Conservation (phyloP, 2,797 vertebrate species). For the Eulemur rubriventer region DNA sequence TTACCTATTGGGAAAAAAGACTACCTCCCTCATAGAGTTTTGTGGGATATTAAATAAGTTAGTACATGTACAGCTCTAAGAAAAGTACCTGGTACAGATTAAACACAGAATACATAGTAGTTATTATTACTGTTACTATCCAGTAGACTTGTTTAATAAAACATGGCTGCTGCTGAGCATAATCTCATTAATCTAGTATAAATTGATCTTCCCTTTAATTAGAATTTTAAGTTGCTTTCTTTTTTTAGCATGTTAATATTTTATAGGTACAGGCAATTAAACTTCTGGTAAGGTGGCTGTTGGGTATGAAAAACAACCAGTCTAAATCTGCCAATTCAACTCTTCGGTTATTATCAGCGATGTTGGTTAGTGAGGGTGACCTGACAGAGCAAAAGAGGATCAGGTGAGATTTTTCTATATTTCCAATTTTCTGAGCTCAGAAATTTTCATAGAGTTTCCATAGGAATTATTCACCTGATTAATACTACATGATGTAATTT, state of each 20-base stretch:
- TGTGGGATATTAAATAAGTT: conserved; percentile 29
- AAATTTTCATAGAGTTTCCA: not conserved
- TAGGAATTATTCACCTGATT: conserved; percentile 20
- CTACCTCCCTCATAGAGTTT: not conserved
- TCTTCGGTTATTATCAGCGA: conserved; percentile 96
- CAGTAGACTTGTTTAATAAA: not conserved
- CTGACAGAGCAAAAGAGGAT: conserved; percentile 99
- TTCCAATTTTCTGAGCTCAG: conserved; percentile 32
- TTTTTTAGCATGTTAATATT: conserved; percentile 75
- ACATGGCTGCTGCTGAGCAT: not conserved
- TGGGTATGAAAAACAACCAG: conserved; percentile 99
- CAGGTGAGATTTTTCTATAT: conserved; percentile 87
- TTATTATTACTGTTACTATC: not conserved
- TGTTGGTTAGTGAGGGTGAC: conserved; percentile 99
- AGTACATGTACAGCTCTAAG: not conserved
- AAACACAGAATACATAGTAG: conserved; percentile 15
- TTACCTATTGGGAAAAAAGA: not conserved
- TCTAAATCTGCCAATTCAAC: conserved; percentile 99
- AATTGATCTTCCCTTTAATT: not conserved
- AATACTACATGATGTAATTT: not conserved
- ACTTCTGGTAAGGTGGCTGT: conserved; percentile 96
- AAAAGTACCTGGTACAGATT: not conserved
- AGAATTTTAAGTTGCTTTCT: conserved; percentile 67
- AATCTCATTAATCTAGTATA: conserved; percentile 20
- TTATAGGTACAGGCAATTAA: conserved; percentile 98